These are phyloP conservation scores for Caenorhabditis uteleia DNA, from an alignment of 2,888 invertebrate genomes.

Conservation along the genomic window DNA sequence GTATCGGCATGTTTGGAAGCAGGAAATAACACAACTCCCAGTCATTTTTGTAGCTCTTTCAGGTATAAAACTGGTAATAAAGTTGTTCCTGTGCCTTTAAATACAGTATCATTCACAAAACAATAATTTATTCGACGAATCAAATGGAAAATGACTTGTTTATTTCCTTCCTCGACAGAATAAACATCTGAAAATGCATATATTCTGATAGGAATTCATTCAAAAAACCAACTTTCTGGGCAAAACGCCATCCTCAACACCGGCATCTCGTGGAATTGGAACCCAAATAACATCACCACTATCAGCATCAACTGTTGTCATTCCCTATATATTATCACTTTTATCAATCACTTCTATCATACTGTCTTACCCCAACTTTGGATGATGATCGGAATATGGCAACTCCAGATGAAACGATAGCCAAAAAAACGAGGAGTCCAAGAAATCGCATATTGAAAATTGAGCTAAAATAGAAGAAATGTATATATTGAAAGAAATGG, in stretches of 20 bases:
- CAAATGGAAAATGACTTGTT: background rate
- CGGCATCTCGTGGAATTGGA: slow-evolving; percentile 21
- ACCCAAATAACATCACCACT: slow-evolving; percentile 43
- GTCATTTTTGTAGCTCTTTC: slow-evolving; percentile 2
- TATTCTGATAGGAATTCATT: background rate
- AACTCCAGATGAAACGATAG: slow-evolving; percentile 19
- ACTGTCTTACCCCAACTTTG: slow-evolving; percentile 7
- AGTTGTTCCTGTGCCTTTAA: background rate
- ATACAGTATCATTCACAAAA: slow-evolving; percentile 20
- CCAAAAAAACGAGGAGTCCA: slow-evolving; percentile 16
- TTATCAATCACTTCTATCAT: background rate
- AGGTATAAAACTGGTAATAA: background rate
- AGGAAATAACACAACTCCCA: slow-evolving; percentile 1
- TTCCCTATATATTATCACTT: slow-evolving; percentile 12
- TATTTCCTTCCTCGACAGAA: slow-evolving; percentile 35
- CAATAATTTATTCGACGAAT: slow-evolving; percentile 1
- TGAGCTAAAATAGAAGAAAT: too few species aligned
- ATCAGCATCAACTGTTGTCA: slow-evolving; percentile 37
- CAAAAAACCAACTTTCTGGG: slow-evolving; percentile 7
- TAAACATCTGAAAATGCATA: slow-evolving; percentile 12
- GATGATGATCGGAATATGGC: slow-evolving; percentile 36
- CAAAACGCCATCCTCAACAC: slow-evolving; percentile 12
- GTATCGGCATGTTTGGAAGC: slow-evolving; percentile 34
- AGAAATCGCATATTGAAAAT: slow-evolving; percentile 29
- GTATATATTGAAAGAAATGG: slow-evolving; percentile 1